A percentile compares a stretch with the other conserved stretches of the same genome.
Conservation (phyloP, 2,888 invertebrate genomes). For the Molanna angustata region DNA sequence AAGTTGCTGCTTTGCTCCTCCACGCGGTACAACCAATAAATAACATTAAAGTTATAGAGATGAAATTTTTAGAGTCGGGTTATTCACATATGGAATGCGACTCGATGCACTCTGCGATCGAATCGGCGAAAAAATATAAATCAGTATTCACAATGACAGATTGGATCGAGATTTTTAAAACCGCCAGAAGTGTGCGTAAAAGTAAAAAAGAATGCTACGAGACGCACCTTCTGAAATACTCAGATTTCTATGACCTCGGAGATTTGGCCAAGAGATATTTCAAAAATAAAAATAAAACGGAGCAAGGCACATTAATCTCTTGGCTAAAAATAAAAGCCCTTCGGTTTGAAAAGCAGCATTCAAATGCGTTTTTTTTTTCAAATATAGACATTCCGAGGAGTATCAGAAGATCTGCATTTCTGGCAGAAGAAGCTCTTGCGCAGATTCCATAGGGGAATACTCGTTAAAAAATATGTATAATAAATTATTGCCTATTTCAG, state of each 20-base stretch:
- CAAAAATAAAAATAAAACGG: no score
- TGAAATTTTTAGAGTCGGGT: constrained; percentile 12
- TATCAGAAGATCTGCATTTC: no score
- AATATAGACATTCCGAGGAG: no score
- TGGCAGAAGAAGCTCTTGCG: no score
- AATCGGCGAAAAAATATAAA: constrained; percentile 1
- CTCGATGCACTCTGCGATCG: constrained; percentile 11
- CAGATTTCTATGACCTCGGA: constrained; percentile 1
- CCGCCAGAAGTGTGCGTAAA: not conserved
- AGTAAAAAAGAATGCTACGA: not conserved
- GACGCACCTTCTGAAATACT: not conserved
- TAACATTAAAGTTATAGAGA: not conserved
- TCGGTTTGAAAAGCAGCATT: no score
- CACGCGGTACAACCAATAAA: not conserved
- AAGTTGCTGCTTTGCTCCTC: constrained; percentile 2
- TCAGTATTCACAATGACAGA: not conserved
- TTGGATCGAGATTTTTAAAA: not conserved
- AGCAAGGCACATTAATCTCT: no score
- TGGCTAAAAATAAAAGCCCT: no score
- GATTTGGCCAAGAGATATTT: no score
- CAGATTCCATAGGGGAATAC: no score
- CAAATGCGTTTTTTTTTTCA: no score
- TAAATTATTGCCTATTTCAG: no score
- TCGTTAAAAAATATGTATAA: no score
- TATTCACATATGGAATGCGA: constrained; percentile 17